Evolutionary conservation across 2,113 vertebrate species (phyloP), one percentile per base, ranked within the genome.

Genomic region (Indicator indicator): DNA sequence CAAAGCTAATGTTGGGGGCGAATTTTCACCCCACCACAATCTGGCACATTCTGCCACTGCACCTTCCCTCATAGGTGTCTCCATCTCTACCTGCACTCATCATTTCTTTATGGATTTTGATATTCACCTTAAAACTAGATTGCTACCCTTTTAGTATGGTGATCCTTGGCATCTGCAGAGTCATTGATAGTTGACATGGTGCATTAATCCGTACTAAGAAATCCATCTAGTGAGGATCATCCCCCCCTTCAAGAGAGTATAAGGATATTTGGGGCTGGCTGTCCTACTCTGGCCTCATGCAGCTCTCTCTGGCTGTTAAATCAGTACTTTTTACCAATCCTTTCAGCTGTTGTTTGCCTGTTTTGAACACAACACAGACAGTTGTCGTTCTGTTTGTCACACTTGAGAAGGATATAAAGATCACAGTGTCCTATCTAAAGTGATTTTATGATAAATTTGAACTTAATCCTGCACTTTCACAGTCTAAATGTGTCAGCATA

Each of bases 361-460:
- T 92, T 94, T 63, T n/a, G 59, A 80, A 58, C 33, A 48, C 8
- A 24, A 69, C 5, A 16, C 56, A 85, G 50, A n/a, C 40, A 76
- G 48, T 21, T 63, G 75, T 60, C 60, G 24, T 88, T 94, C 58
- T 24, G 52, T 86, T 74, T 74, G 54, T 92, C 63, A 54, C 64
- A 14, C 77, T 85, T 86, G 80, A 84, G 74, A 62, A 86, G 78
- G 81, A 56, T 48, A 6, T 64, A 79, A 50, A 52, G 18, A 79
- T 77, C 71, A 36, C 54, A 33, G 6, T 10, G 1, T 94, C 60
- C 90, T 30, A 26, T 18, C 75, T 77, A 15, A 59, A 72, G 67
- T 77, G 46, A 93, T 93, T 95, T 96, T 50, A 60, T 87, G 89
- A 95, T 87, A 92, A 83, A 88, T 96, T 95, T 93, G 83, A 95